phyloP scores from a whole-genome alignment of 2,888 invertebrate species.

The Apamea monoglypha region DNA sequence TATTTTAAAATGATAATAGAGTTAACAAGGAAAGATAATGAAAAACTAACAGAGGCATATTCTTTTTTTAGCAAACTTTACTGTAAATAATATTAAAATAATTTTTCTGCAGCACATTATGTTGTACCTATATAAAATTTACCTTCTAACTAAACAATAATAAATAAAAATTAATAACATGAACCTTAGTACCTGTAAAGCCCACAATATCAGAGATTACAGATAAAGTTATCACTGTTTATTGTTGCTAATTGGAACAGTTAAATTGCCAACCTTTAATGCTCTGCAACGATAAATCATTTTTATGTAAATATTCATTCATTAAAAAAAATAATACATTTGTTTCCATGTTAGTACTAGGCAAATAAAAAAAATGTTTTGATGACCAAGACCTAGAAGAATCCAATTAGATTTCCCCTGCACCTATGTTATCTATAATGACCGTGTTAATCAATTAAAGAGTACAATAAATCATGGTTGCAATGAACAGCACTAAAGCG shows the following conservation, averaged over 20 bases:
- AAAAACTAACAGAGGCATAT: neutral
- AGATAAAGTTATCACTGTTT: constrained; percentile 17
- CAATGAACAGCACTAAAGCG: constrained; percentile 58
- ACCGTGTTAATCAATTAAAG: constrained; percentile 10
- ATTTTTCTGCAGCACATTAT: neutral
- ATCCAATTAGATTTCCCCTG: constrained; percentile 36
- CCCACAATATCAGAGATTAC: constrained; percentile 28
- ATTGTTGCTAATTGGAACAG: constrained; percentile 49
- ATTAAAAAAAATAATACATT: neutral
- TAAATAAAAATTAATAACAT: neutral
- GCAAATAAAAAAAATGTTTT: neutral
- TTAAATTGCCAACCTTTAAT: neutral
- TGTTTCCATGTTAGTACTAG: neutral
- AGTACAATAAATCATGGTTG: constrained; percentile 41
- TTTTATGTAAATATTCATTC: neutral
- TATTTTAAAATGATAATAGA: constrained; percentile 7
- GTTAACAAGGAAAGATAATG: constrained; percentile 10
- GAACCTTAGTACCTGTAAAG: neutral
- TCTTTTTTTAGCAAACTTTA: neutral
- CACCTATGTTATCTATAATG: neutral
- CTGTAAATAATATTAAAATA: neutral
- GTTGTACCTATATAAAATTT: neutral
- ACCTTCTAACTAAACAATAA: neutral
- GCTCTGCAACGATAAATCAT: neutral
- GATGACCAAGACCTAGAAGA: constrained; percentile 31